Base-by-base conservation (phyloP, 2,888 invertebrate genomes). In the Pterobdella sp. region DNA sequence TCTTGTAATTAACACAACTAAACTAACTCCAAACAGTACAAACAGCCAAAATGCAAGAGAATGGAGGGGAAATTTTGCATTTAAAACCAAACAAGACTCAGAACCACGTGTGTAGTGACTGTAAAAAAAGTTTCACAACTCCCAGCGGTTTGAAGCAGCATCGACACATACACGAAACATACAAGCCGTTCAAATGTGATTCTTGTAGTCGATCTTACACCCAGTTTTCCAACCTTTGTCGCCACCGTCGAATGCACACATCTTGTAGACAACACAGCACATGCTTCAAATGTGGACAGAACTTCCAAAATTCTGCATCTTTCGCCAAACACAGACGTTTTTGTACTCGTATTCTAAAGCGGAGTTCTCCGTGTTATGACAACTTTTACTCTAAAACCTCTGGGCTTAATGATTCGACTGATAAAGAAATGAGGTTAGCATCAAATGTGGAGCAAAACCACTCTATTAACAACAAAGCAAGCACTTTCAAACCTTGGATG, bases 241-340 rank as follows among this genome's bases (percentile, higher is more conserved):
- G 98, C n/a, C 98, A 98, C 86, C 94, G 94, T 82, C 92, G 97
- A 74, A 96, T 97, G 94, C 98, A 98, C 87, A 90, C 91, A 72
- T 91, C 92, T 82, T 97, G 96, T 84, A 90, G 94, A 80, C 91
- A 91, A 85, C 90, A 82, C 78, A 92, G 93, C 81, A 94, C 93
- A 86, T 97, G 96, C 85, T 89, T 88, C 80, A 94, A 94, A 88
- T 97, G 96, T 82, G 90, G 91, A 36, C 93, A 94, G 82, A 90
- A 91, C 37, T 97, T 96, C 85, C 90, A 90, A 74, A 93, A 94
- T 0, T 90, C 90, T 74, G 92, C 94, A 1, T 92, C 94, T 35
- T 87, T 97, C 69, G 90, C 93, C 77, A 97, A 97, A 82, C 97
- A 97, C 85, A 94, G 94, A 85, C 87, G 94, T 78, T 94, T 94